These are phyloP conservation scores for Typhlichthys eigenmanni DNA, from an alignment of 2,797 vertebrate genomes.

Conservation along the genomic window DNA sequence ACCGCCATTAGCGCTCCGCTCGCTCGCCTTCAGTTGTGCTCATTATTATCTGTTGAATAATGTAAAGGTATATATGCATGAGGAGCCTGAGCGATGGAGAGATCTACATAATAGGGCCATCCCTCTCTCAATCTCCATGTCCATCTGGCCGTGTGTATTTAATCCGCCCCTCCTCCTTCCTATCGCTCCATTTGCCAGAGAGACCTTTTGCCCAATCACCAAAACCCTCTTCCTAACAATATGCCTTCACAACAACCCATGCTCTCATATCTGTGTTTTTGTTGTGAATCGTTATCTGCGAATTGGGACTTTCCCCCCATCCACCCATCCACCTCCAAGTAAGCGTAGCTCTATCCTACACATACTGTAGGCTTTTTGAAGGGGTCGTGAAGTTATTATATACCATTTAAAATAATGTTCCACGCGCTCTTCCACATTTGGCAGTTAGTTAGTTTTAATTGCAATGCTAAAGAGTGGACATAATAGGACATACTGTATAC, in stretches of 20 bases:
- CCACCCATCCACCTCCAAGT: too few relatives aligned
- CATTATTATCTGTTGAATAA: conserved; percentile 77
- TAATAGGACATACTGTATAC: too few relatives aligned
- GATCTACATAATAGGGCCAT: conserved; percentile 72
- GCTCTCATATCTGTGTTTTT: too few relatives aligned
- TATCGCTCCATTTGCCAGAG: conserved; percentile 60
- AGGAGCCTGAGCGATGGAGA: conserved; percentile 39
- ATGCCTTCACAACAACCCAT: background rate
- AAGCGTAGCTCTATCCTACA: too few relatives aligned
- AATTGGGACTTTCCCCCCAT: too few relatives aligned
- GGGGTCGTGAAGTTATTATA: too few relatives aligned
- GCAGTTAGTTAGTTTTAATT: too few relatives aligned
- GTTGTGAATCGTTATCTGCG: too few relatives aligned
- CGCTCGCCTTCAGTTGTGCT: conserved; percentile 52
- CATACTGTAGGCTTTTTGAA: too few relatives aligned
- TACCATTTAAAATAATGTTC: too few relatives aligned
- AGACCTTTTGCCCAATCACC: conserved; percentile 25
- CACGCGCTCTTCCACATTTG: too few relatives aligned
- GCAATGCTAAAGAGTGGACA: too few relatives aligned
- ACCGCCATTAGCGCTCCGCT: conserved; percentile 39
- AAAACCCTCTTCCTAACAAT: background rate
- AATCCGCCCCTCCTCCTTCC: conserved; percentile 62
- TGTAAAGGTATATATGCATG: conserved; percentile 76
- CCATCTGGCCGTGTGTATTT: conserved; percentile 78
- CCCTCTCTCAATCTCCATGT: conserved; percentile 78